Evolutionary conservation across 1,140 invertebrate genomes (phyloP).

Genomic region (Chironomus striatipennis): DNA sequence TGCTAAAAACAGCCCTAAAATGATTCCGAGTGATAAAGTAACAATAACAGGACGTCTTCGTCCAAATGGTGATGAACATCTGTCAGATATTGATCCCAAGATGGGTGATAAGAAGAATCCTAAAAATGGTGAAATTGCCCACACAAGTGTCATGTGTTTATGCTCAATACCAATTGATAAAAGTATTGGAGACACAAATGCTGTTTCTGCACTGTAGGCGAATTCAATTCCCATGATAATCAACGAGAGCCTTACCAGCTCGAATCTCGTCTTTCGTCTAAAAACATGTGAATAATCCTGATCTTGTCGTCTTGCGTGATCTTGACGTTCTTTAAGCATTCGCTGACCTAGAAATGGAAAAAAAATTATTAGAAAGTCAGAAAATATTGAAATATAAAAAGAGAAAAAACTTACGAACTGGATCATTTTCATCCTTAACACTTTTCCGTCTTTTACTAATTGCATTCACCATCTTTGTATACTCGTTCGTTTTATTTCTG

Average conservation of each 20-base stretch:
- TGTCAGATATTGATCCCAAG: slow-evolving; percentile 72
- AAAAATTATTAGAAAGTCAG: no score
- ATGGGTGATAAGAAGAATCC: slow-evolving; percentile 75
- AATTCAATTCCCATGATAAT: slow-evolving; percentile 83
- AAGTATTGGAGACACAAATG: slow-evolving; percentile 75
- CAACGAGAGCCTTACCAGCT: slow-evolving; percentile 64
- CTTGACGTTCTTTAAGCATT: slow-evolving; percentile 36
- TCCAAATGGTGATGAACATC: slow-evolving; percentile 57
- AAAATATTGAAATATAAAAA: neutral
- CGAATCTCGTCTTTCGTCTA: slow-evolving; percentile 52
- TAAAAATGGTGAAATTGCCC: slow-evolving; percentile 68
- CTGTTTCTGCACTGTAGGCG: slow-evolving; percentile 80
- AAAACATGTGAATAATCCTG: slow-evolving; percentile 44
- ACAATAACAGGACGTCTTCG: slow-evolving; percentile 71
- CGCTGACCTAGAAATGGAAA: slow-evolving; percentile 28
- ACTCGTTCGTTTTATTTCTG: slow-evolving; percentile 15
- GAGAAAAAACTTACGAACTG: slow-evolving; percentile 30
- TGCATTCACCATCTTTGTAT: slow-evolving; percentile 17
- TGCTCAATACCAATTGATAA: slow-evolving; percentile 69
- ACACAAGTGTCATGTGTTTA: slow-evolving; percentile 68
- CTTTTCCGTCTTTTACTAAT: slow-evolving; percentile 10
- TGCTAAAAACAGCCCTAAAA: slow-evolving; percentile 51
- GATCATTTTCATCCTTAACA: slow-evolving; percentile 30
- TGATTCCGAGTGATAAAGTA: slow-evolving; percentile 61
- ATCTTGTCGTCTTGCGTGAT: slow-evolving; percentile 35